Percentiles rank a stretch among this genome's conserved stretches.
Evolutionary conservation across 1,140 invertebrate species (phyloP).

Genomic region (Oppia nitens): DNA sequence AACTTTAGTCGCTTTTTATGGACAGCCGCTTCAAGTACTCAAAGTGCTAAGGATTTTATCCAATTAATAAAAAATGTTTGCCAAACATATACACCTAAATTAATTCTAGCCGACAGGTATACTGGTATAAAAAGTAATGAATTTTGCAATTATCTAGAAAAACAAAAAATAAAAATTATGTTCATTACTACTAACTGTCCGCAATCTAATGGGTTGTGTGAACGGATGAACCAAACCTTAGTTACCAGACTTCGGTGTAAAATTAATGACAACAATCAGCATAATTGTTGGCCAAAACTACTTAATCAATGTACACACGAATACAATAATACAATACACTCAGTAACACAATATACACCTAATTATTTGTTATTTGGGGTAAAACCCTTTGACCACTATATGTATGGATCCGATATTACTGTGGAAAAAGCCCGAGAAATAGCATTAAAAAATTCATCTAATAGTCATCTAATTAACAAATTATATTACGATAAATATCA

Average conservation of each 20-base stretch:
- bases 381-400: too few relatives aligned
- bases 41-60: constrained; percentile 10
- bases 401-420: too few relatives aligned
- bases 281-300: too few relatives aligned
- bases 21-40: neutral
- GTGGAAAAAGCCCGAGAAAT: too few relatives aligned
- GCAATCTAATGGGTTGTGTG: neutral
- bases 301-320: neutral
- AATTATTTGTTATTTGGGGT: neutral
- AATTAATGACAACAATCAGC: too few relatives aligned
- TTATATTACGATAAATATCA: too few relatives aligned
- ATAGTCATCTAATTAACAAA: too few relatives aligned
- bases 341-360: neutral
- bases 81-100: neutral
- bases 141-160: constrained; percentile 6
- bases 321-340: neutral
- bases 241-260: constrained; percentile 9
- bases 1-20: constrained; percentile 6
- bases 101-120: constrained; percentile 7
- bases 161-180: neutral
- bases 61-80: neutral
- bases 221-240: constrained; percentile 9
- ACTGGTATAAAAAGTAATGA: neutral
- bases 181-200: neutral
- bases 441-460: too few relatives aligned